Percentiles rank a stretch among this genome's conserved stretches.
phyloP scores from a whole-genome alignment of 2,888 invertebrate genomes.

The Phanerotoma sp. region DNA sequence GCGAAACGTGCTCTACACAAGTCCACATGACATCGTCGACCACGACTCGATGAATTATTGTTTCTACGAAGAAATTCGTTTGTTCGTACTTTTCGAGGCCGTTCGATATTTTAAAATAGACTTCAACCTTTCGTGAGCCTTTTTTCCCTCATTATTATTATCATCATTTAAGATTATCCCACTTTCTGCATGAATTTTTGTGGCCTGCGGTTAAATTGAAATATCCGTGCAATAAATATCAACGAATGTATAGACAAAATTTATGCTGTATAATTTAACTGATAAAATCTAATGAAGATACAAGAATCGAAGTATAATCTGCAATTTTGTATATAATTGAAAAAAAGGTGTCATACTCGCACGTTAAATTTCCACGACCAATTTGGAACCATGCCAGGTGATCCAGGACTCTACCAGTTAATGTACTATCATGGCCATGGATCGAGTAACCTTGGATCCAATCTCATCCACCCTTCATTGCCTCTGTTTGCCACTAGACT shows the following conservation, averaged over 20 bases:
- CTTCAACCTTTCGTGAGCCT: background rate
- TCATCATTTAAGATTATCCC: background rate
- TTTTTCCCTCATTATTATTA: too few relatives aligned
- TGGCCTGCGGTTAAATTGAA: background rate
- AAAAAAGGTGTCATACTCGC: too few relatives aligned
- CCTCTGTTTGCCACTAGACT: conserved; percentile 11
- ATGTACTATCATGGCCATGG: conserved; percentile 25
- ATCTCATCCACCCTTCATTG: conserved; percentile 2
- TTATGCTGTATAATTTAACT: background rate
- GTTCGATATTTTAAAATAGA: background rate
- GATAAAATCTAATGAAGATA: too few relatives aligned
- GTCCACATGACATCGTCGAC: conserved; percentile 9
- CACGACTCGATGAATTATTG: background rate
- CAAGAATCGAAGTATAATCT: background rate
- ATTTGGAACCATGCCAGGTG: conserved; percentile 33
- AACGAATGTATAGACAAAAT: too few relatives aligned
- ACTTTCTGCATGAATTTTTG: background rate
- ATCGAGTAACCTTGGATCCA: conserved; percentile 22
- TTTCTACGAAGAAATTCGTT: conserved; percentile 21
- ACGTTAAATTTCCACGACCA: conserved; percentile 19
- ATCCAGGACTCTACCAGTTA: conserved; percentile 24
- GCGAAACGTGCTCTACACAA: conserved; percentile 2
- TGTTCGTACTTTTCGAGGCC: conserved; percentile 6
- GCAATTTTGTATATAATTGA: background rate
- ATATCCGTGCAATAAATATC: background rate